These are phyloP conservation scores for Nymphalis urticae DNA, from an alignment of 2,888 invertebrate genomes.

Conservation along the genomic window DNA sequence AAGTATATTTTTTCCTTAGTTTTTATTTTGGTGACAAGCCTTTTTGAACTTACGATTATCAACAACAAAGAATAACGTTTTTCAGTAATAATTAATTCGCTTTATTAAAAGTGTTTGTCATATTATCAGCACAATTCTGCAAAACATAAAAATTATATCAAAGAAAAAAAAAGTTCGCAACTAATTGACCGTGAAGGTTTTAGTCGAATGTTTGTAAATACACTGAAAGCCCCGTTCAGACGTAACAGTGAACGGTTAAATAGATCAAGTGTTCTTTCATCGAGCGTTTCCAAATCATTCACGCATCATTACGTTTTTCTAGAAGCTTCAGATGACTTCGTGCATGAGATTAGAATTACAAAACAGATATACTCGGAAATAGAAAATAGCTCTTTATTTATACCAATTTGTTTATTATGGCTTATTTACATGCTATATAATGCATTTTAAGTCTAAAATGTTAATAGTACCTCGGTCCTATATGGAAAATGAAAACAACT, in stretches of 20 bases:
- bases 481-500: too few relatives aligned
- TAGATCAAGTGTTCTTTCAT: constrained; percentile 55
- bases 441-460: too few relatives aligned
- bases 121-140: background rate
- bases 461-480: too few relatives aligned
- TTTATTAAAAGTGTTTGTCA: too few relatives aligned
- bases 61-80: too few relatives aligned
- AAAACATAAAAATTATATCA: constrained; percentile 13
- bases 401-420: background rate
- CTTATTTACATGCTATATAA: too few relatives aligned
- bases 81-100: too few relatives aligned
- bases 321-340: constrained; percentile 43
- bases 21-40: too few relatives aligned
- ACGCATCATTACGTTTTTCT: constrained; percentile 57
- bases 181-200: constrained; percentile 25
- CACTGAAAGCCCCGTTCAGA: constrained; percentile 38
- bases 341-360: constrained; percentile 58
- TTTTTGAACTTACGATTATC: background rate
- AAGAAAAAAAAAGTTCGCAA: constrained; percentile 2
- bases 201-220: constrained; percentile 29
- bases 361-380: constrained; percentile 46
- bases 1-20: too few relatives aligned
- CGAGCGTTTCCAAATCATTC: constrained; percentile 54
- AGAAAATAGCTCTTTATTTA: constrained; percentile 36
- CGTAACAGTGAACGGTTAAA: constrained; percentile 56